Base-by-base conservation (phyloP, 2,888 invertebrate genomes). In the Phragmatobia fuliginosa region DNA sequence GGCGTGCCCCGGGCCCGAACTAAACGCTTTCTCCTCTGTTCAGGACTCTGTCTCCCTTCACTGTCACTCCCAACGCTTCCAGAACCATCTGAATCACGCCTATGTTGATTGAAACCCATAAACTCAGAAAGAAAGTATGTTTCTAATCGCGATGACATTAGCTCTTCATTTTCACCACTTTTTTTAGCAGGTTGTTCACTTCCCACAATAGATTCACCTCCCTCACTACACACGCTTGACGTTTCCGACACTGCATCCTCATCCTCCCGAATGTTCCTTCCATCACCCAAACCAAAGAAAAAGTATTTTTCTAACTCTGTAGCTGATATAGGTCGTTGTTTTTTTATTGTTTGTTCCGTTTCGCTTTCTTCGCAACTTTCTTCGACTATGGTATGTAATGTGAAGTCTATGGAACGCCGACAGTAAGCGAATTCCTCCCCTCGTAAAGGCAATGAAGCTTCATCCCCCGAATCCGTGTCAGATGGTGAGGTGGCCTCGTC, bases 351-450 rank as follows among this genome's bases (percentile, higher is more conserved):
- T 60, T 96, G 97, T 84, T 98, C 98, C 74, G 97, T 96, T 91
- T 98, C 98, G 90, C 98, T 98, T 91, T 99, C 99, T 93, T 99
- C 98, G 90, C 98, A 98, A 85, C 98, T 98, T 92, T 99, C 99
- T 93, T 99, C 99, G 38, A 98, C 97, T 81, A 99, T 99, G 1
- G 99, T 99, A 87, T 99, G 98, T 76, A 99, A 94, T 2, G 98
- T 98, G 88, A 98, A 98, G 92, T 98, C 98, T 85, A 98, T 97
- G 70, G 97, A 96, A 67, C 98, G 96, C 32, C 98, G 96, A 87
- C 98, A 97, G 87, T 98, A 98, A 7, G 98, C 95, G 61, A 98
- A 95, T 76, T 98, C 98, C 74, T 98, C 98, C 84, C 98, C 97
- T 8, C 98, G 96, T 83, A 98, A 97, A 21, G 96, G 96, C 73